Conservation (phyloP, 2,888 invertebrate genomes). For the Melangyna quadrimaculata region DNA sequence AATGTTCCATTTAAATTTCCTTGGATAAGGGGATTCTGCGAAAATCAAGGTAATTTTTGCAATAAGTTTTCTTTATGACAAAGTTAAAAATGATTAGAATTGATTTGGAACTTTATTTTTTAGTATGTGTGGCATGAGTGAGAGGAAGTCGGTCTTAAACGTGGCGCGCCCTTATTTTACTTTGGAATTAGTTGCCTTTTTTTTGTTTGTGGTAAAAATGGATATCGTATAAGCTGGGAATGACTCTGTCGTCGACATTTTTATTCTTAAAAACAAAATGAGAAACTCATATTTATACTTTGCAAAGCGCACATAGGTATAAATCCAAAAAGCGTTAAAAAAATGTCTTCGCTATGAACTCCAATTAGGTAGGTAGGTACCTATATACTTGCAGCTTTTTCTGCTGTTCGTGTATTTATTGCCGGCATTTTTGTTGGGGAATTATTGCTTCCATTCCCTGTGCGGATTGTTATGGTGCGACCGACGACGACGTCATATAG, state of each 20-base stretch:
- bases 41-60: constrained; percentile 59
- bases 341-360: not conserved
- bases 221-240: not conserved
- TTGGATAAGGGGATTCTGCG: constrained; percentile 54
- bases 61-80: not conserved
- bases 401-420: constrained; percentile 16
- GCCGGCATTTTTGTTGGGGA: constrained; percentile 59
- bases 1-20: constrained; percentile 15
- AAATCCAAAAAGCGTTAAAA: not conserved
- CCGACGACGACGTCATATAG: constrained; percentile 41
- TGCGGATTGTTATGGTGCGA: constrained; percentile 12
- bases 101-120: not conserved
- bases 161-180: constrained; percentile 65
- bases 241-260: not conserved
- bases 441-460: constrained; percentile 33
- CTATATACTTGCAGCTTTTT: not conserved
- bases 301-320: not conserved
- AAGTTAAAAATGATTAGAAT: not conserved
- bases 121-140: not conserved
- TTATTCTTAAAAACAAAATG: not conserved
- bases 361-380: too few relatives aligned
- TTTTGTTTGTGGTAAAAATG: not conserved
- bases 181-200: not conserved
- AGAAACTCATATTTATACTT: not conserved
- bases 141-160: constrained; percentile 9